Percentiles rank a stretch among this genome's conserved stretches.
phyloP scores from a whole-genome alignment of 2,113 vertebrate genomes.

The Gymnorhina tibicen region DNA sequence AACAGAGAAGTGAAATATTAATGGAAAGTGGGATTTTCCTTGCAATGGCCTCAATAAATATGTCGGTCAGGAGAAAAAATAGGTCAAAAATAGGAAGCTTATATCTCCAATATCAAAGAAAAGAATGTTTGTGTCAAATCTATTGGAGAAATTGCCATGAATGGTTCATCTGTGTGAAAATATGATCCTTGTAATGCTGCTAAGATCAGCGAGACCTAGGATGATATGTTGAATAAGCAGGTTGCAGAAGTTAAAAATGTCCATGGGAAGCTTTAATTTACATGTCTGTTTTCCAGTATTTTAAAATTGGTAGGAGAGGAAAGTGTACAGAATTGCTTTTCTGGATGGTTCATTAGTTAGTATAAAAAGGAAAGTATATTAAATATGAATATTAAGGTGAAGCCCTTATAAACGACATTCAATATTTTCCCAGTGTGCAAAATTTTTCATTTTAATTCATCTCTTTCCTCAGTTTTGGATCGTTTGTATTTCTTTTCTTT shows the following conservation, averaged over 20 bases:
- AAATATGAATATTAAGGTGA: background rate
- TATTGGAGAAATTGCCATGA: slow-evolving; percentile 16
- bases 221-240: slow-evolving; percentile 9
- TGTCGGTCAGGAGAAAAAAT: background rate
- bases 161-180: slow-evolving; percentile 39
- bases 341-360: background rate
- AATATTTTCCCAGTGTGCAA: background rate
- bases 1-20: slow-evolving; percentile 4
- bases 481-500: background rate
- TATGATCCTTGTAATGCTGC: slow-evolving; percentile 20
- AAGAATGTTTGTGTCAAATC: slow-evolving; percentile 30
- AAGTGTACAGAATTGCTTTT: slow-evolving; percentile 20
- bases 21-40: slow-evolving; percentile 14
- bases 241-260: slow-evolving; percentile 23
- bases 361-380: background rate
- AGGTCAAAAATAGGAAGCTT: slow-evolving; percentile 41
- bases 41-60: slow-evolving; percentile 33
- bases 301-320: background rate
- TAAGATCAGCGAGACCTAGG: slow-evolving; percentile 26
- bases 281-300: slow-evolving; percentile 13
- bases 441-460: background rate
- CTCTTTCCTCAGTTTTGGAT: background rate
- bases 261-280: slow-evolving; percentile 52
- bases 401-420: background rate
- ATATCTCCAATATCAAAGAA: slow-evolving; percentile 43